Percentiles rank a stretch among this genome's conserved stretches.
phyloP scores from a whole-genome alignment of 2,797 vertebrate genomes.

The Agapornis canus region DNA sequence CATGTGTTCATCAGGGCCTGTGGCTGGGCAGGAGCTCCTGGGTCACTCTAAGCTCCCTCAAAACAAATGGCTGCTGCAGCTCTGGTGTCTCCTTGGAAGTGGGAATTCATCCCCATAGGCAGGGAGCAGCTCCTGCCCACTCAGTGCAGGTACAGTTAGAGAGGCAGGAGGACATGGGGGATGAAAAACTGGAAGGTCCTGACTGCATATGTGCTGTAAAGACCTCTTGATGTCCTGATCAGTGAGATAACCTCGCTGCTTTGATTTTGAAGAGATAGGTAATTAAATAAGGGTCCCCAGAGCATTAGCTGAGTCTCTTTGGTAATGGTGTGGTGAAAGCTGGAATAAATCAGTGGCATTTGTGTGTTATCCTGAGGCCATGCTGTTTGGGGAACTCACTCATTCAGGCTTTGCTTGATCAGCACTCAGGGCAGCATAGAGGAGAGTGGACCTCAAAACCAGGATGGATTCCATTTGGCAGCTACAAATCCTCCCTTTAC shows the following conservation, averaged over 20 bases:
- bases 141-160: background rate
- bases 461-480: background rate
- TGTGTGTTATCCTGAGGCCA: background rate
- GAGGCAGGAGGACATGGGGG: fast-evolving
- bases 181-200: background rate
- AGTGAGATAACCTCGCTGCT: background rate
- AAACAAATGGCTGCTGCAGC: background rate
- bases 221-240: background rate
- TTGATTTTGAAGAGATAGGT: background rate
- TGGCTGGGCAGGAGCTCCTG: background rate
- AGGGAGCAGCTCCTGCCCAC: background rate
- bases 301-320: background rate
- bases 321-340: background rate
- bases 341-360: background rate
- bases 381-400: background rate
- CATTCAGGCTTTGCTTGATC: fast-evolving
- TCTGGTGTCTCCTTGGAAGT: background rate
- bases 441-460: background rate
- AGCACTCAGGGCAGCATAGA: background rate
- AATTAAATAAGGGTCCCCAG: background rate
- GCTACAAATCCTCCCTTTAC: background rate
- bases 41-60: background rate
- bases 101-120: background rate
- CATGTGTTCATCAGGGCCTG: background rate
- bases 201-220: background rate